Percentiles rank a stretch among this genome's conserved stretches.
phyloP scores from a whole-genome alignment of 2,797 vertebrate species.

The Aeoliscus strigatus region DNA sequence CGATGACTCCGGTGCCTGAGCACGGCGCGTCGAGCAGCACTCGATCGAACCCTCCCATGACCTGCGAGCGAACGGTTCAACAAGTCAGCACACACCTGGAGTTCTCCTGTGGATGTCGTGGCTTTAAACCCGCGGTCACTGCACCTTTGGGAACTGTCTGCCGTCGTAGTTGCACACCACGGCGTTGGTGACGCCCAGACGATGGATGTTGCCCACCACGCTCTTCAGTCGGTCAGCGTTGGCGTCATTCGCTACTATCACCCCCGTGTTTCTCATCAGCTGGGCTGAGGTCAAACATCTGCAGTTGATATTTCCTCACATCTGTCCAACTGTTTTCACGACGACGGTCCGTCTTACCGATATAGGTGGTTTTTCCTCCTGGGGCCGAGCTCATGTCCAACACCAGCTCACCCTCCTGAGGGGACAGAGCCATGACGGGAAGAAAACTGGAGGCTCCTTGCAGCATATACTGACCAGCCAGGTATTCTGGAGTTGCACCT shows the following conservation, averaged over 20 bases:
- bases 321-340: too few species aligned
- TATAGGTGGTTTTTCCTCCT: conserved; percentile 95
- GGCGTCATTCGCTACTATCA: conserved; percentile 91
- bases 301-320: neutral
- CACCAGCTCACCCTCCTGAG: conserved; percentile 91
- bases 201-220: conserved; percentile 94
- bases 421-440: conserved; percentile 92
- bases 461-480: conserved; percentile 96
- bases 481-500: conserved; percentile 97
- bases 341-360: conserved; percentile 75
- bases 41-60: conserved; percentile 92
- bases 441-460: conserved; percentile 95
- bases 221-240: conserved; percentile 85
- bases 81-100: conserved; percentile 4
- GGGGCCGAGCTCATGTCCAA: conserved; percentile 97
- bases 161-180: conserved; percentile 91
- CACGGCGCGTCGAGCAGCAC: conserved; percentile 96
- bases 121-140: too few species aligned
- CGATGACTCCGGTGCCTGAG: conserved; percentile 92
- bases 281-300: conserved; percentile 77
- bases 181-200: conserved; percentile 90
- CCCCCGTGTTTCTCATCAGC: conserved; percentile 96
- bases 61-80: conserved; percentile 62
- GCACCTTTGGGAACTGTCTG: conserved; percentile 92
- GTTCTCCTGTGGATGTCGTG: too few species aligned